phyloP scores from a whole-genome alignment of 2,113 vertebrate species.

The Oplegnathus fasciatus region DNA sequence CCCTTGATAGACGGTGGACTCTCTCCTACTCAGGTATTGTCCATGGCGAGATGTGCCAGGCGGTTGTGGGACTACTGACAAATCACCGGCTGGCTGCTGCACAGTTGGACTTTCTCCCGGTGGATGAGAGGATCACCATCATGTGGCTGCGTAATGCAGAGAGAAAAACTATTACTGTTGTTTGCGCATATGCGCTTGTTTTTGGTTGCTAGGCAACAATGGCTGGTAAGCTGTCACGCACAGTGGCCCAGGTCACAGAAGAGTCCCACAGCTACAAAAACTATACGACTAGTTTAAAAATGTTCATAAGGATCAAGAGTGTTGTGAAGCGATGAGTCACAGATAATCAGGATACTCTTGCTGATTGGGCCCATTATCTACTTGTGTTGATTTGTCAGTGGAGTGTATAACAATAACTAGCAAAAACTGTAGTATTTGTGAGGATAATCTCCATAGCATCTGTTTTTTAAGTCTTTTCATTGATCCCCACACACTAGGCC shows the following conservation, averaged over 20 bases:
- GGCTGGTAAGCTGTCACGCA: background rate
- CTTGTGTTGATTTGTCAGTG: background rate
- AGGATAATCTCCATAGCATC: background rate
- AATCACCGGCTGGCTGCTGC: conserved; percentile 54
- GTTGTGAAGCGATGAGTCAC: background rate
- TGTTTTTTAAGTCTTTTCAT: conserved; percentile 1
- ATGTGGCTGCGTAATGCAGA: conserved; percentile 44
- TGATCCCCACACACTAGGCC: background rate
- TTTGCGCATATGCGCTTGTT: conserved; percentile 10
- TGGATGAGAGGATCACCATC: conserved; percentile 43
- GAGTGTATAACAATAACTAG: background rate
- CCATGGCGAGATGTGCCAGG: conserved; percentile 41
- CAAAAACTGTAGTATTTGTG: background rate
- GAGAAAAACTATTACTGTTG: conserved; percentile 42
- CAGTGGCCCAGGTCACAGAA: background rate
- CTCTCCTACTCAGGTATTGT: conserved; percentile 47
- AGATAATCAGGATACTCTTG: conserved; percentile 3
- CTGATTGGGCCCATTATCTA: conserved; percentile 21
- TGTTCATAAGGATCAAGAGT: background rate
- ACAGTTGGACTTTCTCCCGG: conserved; percentile 49
- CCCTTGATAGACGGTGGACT: conserved; percentile 45
- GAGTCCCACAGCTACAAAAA: background rate
- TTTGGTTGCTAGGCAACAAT: conserved; percentile 8
- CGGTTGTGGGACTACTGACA: conserved; percentile 49
- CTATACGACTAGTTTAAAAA: background rate